A percentile compares a stretch with the other conserved stretches of the same genome.
These are phyloP conservation scores for Ciconia stormi DNA, from an alignment of 2,113 vertebrate species.

Conservation along the genomic window DNA sequence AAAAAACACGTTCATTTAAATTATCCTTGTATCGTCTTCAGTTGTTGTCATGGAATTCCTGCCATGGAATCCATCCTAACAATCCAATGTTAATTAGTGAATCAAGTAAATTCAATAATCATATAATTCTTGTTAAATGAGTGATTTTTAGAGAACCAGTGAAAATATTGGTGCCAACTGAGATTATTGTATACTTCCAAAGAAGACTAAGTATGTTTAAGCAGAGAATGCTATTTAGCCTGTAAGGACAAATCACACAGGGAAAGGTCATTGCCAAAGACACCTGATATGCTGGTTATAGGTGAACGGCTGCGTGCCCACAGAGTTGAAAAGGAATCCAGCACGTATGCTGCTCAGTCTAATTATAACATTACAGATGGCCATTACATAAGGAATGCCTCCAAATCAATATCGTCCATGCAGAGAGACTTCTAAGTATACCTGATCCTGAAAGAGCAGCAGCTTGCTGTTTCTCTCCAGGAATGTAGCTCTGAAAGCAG, in stretches of 20 bases:
- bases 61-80: too few species aligned
- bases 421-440: constrained; percentile 15
- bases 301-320: not conserved
- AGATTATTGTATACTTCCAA: not conserved
- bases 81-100: not conserved
- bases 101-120: not conserved
- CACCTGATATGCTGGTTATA: not conserved
- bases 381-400: constrained; percentile 42
- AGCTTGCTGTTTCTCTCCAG: not conserved
- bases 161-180: not conserved
- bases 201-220: not conserved
- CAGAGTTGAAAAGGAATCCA: not conserved
- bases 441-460: not conserved
- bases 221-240: not conserved
- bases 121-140: not conserved
- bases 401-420: constrained; percentile 3
- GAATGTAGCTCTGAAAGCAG: not conserved
- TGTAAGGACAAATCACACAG: not conserved
- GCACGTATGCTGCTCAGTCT: not conserved
- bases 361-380: constrained; percentile 44
- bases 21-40: not conserved
- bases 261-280: not conserved
- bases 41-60: not conserved
- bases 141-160: not conserved
- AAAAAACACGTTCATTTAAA: not conserved